A percentile compares a stretch with the other conserved stretches of the same genome.
Conservation (phyloP, 2,113 vertebrate species). For the Panurus biarmicus region DNA sequence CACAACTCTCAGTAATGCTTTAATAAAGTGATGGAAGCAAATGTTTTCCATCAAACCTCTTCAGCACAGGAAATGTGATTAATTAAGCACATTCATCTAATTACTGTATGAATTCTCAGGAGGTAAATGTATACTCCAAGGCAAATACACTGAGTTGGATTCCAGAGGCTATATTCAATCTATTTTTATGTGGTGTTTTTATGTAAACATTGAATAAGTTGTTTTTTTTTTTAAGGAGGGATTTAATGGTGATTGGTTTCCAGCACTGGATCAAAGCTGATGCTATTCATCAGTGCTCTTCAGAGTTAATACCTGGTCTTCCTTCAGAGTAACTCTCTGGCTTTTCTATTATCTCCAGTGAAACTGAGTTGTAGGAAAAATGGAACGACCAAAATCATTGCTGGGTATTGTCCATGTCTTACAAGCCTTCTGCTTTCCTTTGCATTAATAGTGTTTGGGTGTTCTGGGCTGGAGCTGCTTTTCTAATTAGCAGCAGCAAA, state of each 20-base stretch:
- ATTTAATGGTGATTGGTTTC: not conserved
- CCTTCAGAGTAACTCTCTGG: not conserved
- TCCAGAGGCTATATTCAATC: not conserved
- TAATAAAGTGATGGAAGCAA: constrained; percentile 52
- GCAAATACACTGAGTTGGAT: not conserved
- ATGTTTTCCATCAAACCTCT: constrained; percentile 60
- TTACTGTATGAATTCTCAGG: constrained; percentile 43
- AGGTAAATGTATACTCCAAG: constrained; percentile 10
- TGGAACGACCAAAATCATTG: not conserved
- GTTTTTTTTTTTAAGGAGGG: not conserved
- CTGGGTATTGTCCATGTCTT: not conserved
- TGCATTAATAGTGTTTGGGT: not conserved
- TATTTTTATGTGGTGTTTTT: not conserved
- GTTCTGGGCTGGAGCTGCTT: not conserved
- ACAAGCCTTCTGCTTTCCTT: not conserved
- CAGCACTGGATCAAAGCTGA: not conserved
- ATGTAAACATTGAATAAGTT: not conserved
- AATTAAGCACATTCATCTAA: constrained; percentile 61
- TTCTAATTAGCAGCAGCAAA: not conserved
- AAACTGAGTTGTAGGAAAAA: not conserved
- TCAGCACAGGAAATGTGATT: constrained; percentile 59
- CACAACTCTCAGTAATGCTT: constrained; percentile 15
- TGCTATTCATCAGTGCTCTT: not conserved
- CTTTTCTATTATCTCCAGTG: not conserved
- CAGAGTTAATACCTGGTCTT: not conserved